A percentile compares a stretch with the other conserved stretches of the same genome.
phyloP scores from a whole-genome alignment of 2,888 invertebrate genomes.

The Actias luna region DNA sequence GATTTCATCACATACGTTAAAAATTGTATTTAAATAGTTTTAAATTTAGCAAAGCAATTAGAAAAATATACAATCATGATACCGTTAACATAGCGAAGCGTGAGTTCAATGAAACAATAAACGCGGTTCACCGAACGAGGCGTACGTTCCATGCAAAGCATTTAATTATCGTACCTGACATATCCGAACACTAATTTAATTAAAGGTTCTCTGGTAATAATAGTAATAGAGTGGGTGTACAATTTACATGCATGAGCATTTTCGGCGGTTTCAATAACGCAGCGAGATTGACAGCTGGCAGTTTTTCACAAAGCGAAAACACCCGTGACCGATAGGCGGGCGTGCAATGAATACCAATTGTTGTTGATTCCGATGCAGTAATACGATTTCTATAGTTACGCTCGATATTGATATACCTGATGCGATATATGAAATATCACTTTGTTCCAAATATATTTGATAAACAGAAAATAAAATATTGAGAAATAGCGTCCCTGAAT shows the following conservation, averaged over 20 bases:
- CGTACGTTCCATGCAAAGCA: background rate
- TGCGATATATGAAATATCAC: background rate
- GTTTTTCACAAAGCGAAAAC: constrained; percentile 10
- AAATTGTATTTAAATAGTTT: background rate
- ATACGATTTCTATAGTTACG: background rate
- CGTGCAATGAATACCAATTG: background rate
- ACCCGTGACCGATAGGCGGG: background rate
- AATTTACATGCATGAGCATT: constrained; percentile 8
- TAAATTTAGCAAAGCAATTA: constrained; percentile 3
- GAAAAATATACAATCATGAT: background rate
- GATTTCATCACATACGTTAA: too few species aligned
- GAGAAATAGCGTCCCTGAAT: too few species aligned
- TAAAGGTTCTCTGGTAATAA: background rate
- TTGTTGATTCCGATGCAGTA: background rate
- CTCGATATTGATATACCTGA: background rate
- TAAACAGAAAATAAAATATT: too few species aligned
- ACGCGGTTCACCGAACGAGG: background rate
- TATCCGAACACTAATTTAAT: background rate
- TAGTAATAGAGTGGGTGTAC: constrained; percentile 1
- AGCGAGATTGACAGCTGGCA: constrained; percentile 14
- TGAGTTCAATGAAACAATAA: background rate
- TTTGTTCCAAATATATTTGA: too few species aligned
- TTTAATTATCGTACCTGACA: constrained; percentile 6
- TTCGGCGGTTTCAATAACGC: constrained; percentile 8
- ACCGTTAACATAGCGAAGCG: background rate